A percentile compares a stretch with the other conserved stretches of the same genome.
phyloP scores from a whole-genome alignment of 2,888 invertebrate species.

The Leptodirus hochenwartii region DNA sequence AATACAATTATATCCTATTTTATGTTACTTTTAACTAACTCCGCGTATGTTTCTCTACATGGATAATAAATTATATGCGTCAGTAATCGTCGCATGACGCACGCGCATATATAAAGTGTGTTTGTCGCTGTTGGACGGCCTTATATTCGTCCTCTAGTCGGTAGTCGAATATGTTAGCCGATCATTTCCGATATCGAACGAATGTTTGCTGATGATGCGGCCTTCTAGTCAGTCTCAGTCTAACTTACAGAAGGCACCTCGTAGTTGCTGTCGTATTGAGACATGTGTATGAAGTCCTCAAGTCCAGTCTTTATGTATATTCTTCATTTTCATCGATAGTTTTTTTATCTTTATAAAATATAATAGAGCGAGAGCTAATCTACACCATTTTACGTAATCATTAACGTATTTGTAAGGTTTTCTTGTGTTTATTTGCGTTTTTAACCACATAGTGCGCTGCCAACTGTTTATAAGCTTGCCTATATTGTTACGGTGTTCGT shows the following conservation, averaged over 20 bases:
- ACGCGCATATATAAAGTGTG: not conserved
- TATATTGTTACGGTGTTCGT: too few species aligned
- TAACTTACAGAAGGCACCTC: slow-evolving; percentile 21
- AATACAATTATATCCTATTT: too few species aligned
- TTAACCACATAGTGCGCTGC: too few species aligned
- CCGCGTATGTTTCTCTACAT: slow-evolving; percentile 11
- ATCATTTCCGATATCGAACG: slow-evolving; percentile 9
- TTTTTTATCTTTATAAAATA: slow-evolving; percentile 5
- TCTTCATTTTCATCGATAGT: slow-evolving; percentile 15
- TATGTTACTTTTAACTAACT: too few species aligned
- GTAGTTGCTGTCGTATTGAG: slow-evolving; percentile 14
- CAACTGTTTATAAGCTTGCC: too few species aligned
- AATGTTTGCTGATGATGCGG: slow-evolving; percentile 11
- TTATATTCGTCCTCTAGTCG: not conserved
- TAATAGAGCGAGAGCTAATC: too few species aligned
- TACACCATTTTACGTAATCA: too few species aligned
- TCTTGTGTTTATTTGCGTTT: too few species aligned
- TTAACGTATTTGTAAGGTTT: too few species aligned
- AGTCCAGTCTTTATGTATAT: slow-evolving; percentile 23
- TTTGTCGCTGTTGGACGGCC: slow-evolving; percentile 5
- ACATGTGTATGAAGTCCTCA: slow-evolving; percentile 21
- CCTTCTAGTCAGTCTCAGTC: slow-evolving; percentile 14
- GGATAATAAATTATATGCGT: slow-evolving; percentile 8
- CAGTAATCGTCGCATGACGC: not conserved
- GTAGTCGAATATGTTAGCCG: slow-evolving; percentile 1